A percentile compares a stretch with the other conserved stretches of the same genome.
Evolutionary conservation across 2,888 invertebrate genomes (phyloP).

Genomic region (Graphium colonna): DNA sequence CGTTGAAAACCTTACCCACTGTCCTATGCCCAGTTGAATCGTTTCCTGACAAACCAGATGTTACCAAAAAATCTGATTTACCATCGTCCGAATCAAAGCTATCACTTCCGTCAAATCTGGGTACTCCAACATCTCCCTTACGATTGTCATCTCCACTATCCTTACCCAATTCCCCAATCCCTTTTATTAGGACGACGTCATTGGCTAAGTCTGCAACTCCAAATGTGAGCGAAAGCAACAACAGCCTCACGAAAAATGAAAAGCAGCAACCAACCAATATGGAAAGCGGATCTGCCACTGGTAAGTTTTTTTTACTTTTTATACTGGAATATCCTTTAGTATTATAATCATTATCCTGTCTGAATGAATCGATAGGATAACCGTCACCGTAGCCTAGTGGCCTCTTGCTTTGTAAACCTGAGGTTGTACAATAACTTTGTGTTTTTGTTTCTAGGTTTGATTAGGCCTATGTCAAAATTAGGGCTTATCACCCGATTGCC

Average conservation of each 20-base stretch:
- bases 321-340: background rate
- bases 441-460: too few relatives aligned
- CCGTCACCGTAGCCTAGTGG: too few relatives aligned
- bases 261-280: conserved; percentile 34
- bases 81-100: conserved; percentile 62
- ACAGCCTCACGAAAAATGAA: background rate
- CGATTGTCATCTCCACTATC: conserved; percentile 61
- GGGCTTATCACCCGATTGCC: too few relatives aligned
- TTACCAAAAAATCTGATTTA: conserved; percentile 43
- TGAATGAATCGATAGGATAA: too few relatives aligned
- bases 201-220: conserved; percentile 42
- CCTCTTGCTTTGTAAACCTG: too few relatives aligned
- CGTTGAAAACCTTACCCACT: conserved; percentile 57
- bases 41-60: conserved; percentile 39
- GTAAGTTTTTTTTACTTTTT: conserved; percentile 44
- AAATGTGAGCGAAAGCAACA: background rate
- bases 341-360: too few relatives aligned
- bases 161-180: conserved; percentile 57
- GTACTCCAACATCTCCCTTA: conserved; percentile 64
- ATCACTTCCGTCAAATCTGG: conserved; percentile 62
- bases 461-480: too few relatives aligned
- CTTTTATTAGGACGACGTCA: conserved; percentile 49
- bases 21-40: conserved; percentile 56
- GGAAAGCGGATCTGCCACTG: conserved; percentile 63
- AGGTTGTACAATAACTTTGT: too few relatives aligned